Evolutionary conservation across 1,140 invertebrate species (phyloP), one percentile per base, ranked within the genome.

Genomic region (Drosophila bipectinata): DNA sequence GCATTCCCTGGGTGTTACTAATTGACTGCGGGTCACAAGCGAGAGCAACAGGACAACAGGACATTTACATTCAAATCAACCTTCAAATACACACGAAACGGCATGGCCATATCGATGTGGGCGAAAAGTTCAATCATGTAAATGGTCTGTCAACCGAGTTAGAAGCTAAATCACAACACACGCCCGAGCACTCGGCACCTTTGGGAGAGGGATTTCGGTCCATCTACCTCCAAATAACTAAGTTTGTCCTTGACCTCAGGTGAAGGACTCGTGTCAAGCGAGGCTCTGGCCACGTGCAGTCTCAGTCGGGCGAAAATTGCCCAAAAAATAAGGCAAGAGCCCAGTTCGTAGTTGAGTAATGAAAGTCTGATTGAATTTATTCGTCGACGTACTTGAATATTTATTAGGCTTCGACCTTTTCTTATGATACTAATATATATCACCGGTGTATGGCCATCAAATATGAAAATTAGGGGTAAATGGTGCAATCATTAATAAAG

Each of bases 121-220:
- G 30, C 4, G 14, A 41, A 47, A 74, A 64, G 69, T 74, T 57
- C 53, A 74, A 74, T 74, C 37, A 74, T 58, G 71, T 74, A 74
- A 74, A 74, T 73, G 72, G 58, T 44, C 39, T 48, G 68, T 63
- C 52, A 74, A 51, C 28, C 37, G 14, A 30, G 52, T 44, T 37
- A 39, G n/a, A 24, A 32, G 62, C 45, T 57, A 72, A 72, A 62
- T 73, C 49, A 54, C 51, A 37, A 32, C 60, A 74, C 71, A 74
- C 48, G 53, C 15, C 55, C 14, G 45, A 56, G 18, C 6, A 14
- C n/a, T 51, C 9, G 18, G 18, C 47, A 15, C 26, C 12, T 34
- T 44, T 12, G 10, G 47, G 63, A 26, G 10, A 9, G 45, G 34
- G 18, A 12, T 30, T 41, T 26, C 34, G n/a, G 28, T 26, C 37